Evolutionary conservation across 1,140 invertebrate genomes (phyloP), one percentile per base, ranked within the genome.

Genomic region (Drosophila sp.): DNA sequence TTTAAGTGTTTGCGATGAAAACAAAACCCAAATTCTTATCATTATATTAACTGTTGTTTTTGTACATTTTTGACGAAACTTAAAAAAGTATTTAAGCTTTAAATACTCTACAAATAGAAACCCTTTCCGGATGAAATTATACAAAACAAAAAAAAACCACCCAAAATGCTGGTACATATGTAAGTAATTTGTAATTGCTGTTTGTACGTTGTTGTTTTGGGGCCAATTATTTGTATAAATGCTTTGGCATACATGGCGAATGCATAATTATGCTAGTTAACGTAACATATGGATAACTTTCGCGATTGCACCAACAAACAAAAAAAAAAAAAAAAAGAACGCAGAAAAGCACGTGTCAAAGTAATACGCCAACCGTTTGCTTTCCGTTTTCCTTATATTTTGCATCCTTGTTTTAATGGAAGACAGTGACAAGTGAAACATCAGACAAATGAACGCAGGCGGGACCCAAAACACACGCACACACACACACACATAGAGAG

Each of bases 401-500:
- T 50, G 44, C 44, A 50, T 50, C 44, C 44, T 50, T 50, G 23
- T 50, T 50, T 50, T 50, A 50, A 50, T 50, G 41, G 58, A 67
- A 61, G 62, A 66, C 57, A 76, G 61, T 76, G 76, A 69, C 76
- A 79, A 76, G 69, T 69, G 65, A 72, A 79, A 76, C 70, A 72
- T 76, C 65, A 76, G 62, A 66, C 73, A 79, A 72, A 79, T 76
- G 66, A 72, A 74, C 41, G 72, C 61, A 56, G 60, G 56, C 63
- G 57, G 55, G 32, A 32, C 27, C 44, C 56, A 76, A 67, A 8
- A 47, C 61, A 57, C 56, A 64, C 27, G 41, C 62, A 44, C 29
- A 44, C 23, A 32, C 44, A 54, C 66, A 60, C 56, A 58, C 38
- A 35, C 55, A 57, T 47, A 33, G 8, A 54, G 38, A 41, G 44